A percentile compares a stretch with the other conserved stretches of the same genome.
Evolutionary conservation across 2,113 vertebrate species (phyloP).

Genomic region (rabbit (Oryctolagus cuniculus)): DNA sequence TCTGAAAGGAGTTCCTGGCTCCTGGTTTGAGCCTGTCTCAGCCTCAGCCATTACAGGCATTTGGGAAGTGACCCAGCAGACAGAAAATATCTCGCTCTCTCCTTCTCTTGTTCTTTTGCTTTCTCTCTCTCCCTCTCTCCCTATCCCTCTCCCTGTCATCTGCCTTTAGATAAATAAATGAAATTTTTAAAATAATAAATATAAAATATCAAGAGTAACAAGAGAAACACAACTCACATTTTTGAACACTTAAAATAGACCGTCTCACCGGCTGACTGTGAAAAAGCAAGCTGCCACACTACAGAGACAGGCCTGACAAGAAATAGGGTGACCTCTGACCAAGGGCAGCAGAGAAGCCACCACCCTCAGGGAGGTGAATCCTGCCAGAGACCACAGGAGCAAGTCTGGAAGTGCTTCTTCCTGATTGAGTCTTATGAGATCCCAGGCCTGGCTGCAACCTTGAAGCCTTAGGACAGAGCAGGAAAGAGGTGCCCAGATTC

Average conservation of each 20-base stretch:
- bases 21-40: too few relatives aligned
- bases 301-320: neutral
- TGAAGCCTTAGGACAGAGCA: neutral
- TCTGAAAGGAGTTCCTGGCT: too few relatives aligned
- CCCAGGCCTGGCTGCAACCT: neutral
- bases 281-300: too few relatives aligned
- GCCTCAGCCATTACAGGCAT: too few relatives aligned
- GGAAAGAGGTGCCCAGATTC: neutral
- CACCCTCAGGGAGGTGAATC: neutral
- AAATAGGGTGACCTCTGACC: neutral
- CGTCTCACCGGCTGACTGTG: too few relatives aligned
- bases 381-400: neutral
- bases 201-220: neutral
- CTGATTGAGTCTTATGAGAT: neutral
- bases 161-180: too few relatives aligned
- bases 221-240: neutral
- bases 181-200: too few relatives aligned
- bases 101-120: too few relatives aligned
- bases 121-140: too few relatives aligned
- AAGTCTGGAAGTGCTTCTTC: neutral
- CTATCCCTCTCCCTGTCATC: too few relatives aligned
- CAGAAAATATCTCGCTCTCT: too few relatives aligned
- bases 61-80: too few relatives aligned
- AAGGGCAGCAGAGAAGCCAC: neutral
- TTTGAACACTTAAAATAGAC: neutral